A percentile compares a stretch with the other conserved stretches of the same genome.
phyloP scores from a whole-genome alignment of 1,140 invertebrate species.

The Gonioctena quinquepunctata region DNA sequence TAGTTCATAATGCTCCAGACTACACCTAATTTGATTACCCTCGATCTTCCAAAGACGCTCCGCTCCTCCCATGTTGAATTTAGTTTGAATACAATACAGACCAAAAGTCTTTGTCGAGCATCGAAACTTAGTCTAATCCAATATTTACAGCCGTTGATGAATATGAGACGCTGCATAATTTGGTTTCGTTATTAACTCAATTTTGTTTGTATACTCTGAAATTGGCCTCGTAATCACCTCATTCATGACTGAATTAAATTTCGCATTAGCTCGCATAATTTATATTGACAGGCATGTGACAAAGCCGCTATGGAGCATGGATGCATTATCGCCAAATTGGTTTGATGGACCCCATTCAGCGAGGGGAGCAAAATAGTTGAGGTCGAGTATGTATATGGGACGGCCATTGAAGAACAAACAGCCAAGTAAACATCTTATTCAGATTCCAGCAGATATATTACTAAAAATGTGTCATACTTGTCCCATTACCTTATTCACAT shows the following conservation, averaged over 20 bases:
- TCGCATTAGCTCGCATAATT: background rate
- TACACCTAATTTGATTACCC: too few species aligned
- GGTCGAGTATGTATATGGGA: too few species aligned
- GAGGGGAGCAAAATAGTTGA: too few species aligned
- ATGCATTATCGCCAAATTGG: background rate
- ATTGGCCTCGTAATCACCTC: conserved; percentile 2
- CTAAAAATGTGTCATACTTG: too few species aligned
- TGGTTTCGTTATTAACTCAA: background rate
- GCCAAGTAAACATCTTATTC: too few species aligned
- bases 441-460: too few species aligned
- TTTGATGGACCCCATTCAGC: too few species aligned
- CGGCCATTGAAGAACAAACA: too few species aligned
- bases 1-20: too few species aligned
- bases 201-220: conserved; percentile 4
- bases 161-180: background rate
- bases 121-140: background rate
- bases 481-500: too few species aligned
- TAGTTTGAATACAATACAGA: background rate
- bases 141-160: background rate
- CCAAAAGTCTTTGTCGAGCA: background rate
- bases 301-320: background rate
- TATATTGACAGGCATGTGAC: background rate
- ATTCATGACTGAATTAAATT: background rate
- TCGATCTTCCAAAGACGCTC: background rate
- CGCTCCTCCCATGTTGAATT: background rate